These are phyloP conservation scores for Centruroides vittatus DNA, from an alignment of 1,140 invertebrate genomes.

Conservation along the genomic window DNA sequence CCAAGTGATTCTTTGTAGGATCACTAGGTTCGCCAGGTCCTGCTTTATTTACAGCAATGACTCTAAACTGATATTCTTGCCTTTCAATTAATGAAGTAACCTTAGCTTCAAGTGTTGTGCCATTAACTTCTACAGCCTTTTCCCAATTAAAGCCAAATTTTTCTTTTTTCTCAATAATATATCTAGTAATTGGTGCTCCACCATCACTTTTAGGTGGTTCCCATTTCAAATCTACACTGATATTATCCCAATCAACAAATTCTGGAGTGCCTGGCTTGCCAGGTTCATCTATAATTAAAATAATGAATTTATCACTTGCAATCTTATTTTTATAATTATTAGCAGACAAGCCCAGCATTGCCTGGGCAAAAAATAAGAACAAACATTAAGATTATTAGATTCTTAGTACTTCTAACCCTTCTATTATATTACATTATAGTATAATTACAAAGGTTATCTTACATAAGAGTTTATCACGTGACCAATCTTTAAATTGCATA, in stretches of 20 bases:
- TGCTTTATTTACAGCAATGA: constrained; percentile 87
- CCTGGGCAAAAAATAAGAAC: no score
- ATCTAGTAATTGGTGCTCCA: constrained; percentile 87
- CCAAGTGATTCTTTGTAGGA: constrained; percentile 53
- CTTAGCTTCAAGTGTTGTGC: constrained; percentile 54
- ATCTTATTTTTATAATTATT: no score
- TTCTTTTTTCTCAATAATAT: constrained; percentile 87
- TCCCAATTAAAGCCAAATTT: constrained; percentile 60
- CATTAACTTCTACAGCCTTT: constrained; percentile 57
- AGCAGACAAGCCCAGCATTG: no score
- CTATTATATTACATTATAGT: no score
- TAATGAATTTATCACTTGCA: no score
- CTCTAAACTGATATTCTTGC: constrained; percentile 89
- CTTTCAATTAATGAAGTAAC: constrained; percentile 85
- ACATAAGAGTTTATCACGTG: no score
- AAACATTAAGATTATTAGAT: no score
- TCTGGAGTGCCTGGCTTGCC: constrained; percentile 78
- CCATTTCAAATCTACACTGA: constrained; percentile 91
- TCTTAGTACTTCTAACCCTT: no score
- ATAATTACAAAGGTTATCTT: no score
- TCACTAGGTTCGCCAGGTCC: constrained; percentile 83
- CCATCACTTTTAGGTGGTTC: constrained; percentile 74
- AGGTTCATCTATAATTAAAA: constrained; percentile 53
- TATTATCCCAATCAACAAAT: constrained; percentile 65
- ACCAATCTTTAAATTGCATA: no score